A percentile compares a stretch with the other conserved stretches of the same genome.
These are phyloP conservation scores for Paracentrotus lividus DNA, from an alignment of 53 echinoderm and acorn worm species.

Conservation along the genomic window DNA sequence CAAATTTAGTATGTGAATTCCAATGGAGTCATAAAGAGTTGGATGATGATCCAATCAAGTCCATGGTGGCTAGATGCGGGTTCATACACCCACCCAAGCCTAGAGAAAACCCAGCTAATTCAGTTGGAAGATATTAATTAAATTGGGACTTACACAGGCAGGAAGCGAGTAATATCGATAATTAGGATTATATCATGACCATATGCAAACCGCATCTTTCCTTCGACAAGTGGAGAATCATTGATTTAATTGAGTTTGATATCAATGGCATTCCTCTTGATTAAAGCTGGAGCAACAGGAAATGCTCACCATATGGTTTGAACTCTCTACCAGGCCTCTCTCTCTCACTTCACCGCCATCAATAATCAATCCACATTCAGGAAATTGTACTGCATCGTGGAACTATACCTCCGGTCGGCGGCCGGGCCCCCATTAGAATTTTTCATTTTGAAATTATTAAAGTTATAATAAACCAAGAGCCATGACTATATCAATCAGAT, in stretches of 20 bases:
- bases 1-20: not conserved
- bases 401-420: too few relatives aligned
- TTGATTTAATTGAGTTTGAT: conserved; percentile 66
- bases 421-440: conserved; percentile 8
- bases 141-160: conserved; percentile 27
- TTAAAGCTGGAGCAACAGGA: conserved; percentile 30
- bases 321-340: conserved; percentile 27
- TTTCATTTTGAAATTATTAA: conserved; percentile 6
- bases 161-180: conserved; percentile 56
- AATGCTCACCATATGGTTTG: conserved; percentile 65
- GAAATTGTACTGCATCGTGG: not conserved
- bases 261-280: conserved; percentile 54
- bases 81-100: too few relatives aligned
- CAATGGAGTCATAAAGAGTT: not conserved
- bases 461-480: not conserved
- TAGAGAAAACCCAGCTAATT: not conserved
- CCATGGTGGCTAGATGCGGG: not conserved
- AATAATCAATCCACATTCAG: conserved; percentile 18
- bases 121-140: conserved; percentile 49
- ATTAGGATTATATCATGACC: conserved; percentile 11
- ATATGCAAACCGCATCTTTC: conserved; percentile 26
- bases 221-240: conserved; percentile 39
- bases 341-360: not conserved
- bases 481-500: not conserved
- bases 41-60: not conserved